Evolutionary conservation across 92 coral and sea anemone species (phyloP), one percentile per base, ranked within the genome.

Genomic region (Palythoa caribaeorum): DNA sequence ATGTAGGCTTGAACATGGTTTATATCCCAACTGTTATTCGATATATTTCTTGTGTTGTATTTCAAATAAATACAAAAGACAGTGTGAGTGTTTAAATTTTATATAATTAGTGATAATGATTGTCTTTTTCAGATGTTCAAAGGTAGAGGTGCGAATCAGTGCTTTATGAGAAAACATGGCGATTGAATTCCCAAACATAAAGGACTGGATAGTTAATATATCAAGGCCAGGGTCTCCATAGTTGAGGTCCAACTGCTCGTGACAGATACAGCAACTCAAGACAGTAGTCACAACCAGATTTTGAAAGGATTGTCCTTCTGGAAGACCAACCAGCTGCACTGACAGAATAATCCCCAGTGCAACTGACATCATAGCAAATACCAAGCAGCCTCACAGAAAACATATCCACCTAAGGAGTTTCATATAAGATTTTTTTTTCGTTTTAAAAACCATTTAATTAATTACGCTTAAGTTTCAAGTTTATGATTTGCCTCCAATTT

Each of bases 171-270:
- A 59, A 59, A 59, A 13, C 3, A 66, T 21, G 37, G n/a, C 5
- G 3, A 20, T 17, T 66, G 35, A 66, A 20, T 16, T 66, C 2
- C 5, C 17, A 66, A 20, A 66, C 72, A 17, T 66, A 66, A 66
- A 66, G 10, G 35, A 21, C 2, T 3, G 35, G 10, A 20, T 66
- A 16, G 2, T 3, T 5, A 66, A 20, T 66, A 20, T 66, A 20
- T 66, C 72, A 37, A 66, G 72, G 72, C 72, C 72, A 5, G 72
- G 72, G 72, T 66, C 72, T 66, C 72, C 36, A 20, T 66, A 20
- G 72, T 66, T 16, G 72, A 66, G n/a, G 72, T 17, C 1, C 38
- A 66, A 11, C 36, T 66, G 38, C 15, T 66, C 72, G 72, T 66
- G 35, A 37, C 72, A 66, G 72, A 66, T 37, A n/a, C 38, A 10